A percentile compares a stretch with the other conserved stretches of the same genome.
Conservation (phyloP, 2,113 vertebrate genomes). For the Nyctibius bracteatus region DNA sequence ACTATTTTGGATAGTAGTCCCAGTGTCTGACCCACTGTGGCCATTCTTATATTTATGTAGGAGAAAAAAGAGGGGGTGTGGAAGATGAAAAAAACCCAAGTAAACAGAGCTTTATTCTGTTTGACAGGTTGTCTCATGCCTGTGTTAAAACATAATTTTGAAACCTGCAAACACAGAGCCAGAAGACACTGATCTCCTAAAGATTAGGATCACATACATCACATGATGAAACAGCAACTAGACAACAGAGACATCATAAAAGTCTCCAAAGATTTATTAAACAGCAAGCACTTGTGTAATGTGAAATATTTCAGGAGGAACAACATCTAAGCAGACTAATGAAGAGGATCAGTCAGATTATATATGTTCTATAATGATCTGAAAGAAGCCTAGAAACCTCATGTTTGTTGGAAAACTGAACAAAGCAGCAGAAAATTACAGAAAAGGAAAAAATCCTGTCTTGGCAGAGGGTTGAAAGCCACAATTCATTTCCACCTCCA, state of each 20-base stretch:
- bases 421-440: background rate
- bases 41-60: background rate
- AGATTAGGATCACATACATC: background rate
- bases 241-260: background rate
- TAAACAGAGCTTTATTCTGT: background rate
- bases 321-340: background rate
- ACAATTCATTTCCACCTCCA: background rate
- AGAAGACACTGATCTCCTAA: background rate
- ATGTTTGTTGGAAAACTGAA: background rate
- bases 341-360: background rate
- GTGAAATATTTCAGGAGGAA: background rate
- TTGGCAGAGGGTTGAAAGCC: background rate
- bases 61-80: background rate
- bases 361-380: background rate
- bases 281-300: background rate
- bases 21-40: background rate
- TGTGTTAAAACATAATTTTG: background rate
- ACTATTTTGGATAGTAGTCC: background rate
- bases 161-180: background rate
- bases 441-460: background rate
- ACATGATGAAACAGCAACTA: background rate
- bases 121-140: background rate
- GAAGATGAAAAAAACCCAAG: background rate
- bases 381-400: background rate
- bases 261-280: background rate